Conservation (phyloP, 2,797 vertebrate species). For the Spondyliosoma cantharus region DNA sequence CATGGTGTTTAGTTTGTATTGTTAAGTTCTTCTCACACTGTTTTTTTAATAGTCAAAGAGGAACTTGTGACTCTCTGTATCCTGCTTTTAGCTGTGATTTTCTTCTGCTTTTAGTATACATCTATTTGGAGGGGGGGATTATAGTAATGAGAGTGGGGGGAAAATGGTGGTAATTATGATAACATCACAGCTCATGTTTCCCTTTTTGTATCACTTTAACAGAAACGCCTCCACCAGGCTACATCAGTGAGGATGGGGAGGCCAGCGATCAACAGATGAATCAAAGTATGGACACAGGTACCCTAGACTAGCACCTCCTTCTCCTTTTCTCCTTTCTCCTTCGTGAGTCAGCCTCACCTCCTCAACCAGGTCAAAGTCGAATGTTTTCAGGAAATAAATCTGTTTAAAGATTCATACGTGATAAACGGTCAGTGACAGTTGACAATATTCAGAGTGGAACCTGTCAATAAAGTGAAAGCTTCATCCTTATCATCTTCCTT, state of each 20-base stretch:
- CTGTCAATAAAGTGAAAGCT: background rate
- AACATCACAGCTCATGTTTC: background rate
- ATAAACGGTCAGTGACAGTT: background rate
- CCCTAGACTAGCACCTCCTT: slow-evolving; percentile 41
- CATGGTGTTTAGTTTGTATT: background rate
- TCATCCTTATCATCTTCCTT: background rate
- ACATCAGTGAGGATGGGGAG: slow-evolving; percentile 99
- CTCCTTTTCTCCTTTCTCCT: background rate
- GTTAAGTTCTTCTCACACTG: background rate
- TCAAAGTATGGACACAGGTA: slow-evolving; percentile 99
- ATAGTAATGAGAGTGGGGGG: no score
- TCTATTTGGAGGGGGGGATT: background rate
- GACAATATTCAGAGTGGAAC: background rate
- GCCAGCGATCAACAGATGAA: slow-evolving; percentile 98
- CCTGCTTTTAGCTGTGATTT: background rate
- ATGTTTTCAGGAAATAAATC: background rate
- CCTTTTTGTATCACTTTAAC: slow-evolving; percentile 14
- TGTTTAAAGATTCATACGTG: background rate
- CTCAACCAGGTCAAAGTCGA: background rate
- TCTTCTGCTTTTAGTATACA: background rate
- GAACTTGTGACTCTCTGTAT: background rate
- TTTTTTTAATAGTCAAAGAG: background rate
- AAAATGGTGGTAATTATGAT: background rate
- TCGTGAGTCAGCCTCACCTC: background rate
- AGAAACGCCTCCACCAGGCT: slow-evolving; percentile 98